Evolutionary conservation across 2,888 invertebrate species (phyloP).

Genomic region (Troides oblongomaculatus): DNA sequence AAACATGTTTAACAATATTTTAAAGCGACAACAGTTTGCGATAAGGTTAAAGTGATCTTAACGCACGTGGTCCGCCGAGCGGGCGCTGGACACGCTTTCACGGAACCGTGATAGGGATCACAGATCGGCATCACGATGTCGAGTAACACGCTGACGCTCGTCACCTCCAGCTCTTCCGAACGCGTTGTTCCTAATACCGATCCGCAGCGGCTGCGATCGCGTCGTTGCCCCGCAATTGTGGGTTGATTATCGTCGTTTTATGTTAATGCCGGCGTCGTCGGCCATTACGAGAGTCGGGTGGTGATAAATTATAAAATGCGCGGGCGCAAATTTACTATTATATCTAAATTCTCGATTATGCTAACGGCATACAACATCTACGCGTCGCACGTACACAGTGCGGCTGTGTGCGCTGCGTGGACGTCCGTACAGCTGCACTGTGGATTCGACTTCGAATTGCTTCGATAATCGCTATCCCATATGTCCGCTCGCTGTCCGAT

Average conservation of each 20-base stretch:
- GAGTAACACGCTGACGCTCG: slow-evolving; percentile 25
- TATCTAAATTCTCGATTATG: slow-evolving; percentile 48
- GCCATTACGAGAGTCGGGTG: slow-evolving; percentile 42
- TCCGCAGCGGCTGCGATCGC: slow-evolving; percentile 49
- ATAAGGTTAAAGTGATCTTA: background rate
- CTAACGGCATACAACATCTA: slow-evolving; percentile 42
- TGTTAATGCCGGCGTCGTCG: slow-evolving; percentile 61
- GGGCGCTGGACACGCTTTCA: background rate
- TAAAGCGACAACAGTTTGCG: background rate
- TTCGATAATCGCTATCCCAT: too few species aligned
- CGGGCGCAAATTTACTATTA: slow-evolving; percentile 60
- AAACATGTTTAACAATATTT: background rate
- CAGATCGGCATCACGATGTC: slow-evolving; percentile 22
- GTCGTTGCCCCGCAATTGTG: slow-evolving; percentile 62
- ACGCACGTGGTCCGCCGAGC: background rate
- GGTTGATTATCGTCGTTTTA: slow-evolving; percentile 66
- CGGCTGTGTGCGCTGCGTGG: too few species aligned
- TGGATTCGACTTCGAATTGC: too few species aligned
- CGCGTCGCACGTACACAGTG: too few species aligned
- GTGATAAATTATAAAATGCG: slow-evolving; percentile 52
- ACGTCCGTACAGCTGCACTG: too few species aligned
- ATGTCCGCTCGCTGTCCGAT: too few species aligned
- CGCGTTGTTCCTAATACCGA: slow-evolving; percentile 50
- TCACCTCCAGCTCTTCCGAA: slow-evolving; percentile 30
- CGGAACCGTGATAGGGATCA: slow-evolving; percentile 26